Conservation (phyloP, 2,797 vertebrate species). For the Erithacus rubecula region DNA sequence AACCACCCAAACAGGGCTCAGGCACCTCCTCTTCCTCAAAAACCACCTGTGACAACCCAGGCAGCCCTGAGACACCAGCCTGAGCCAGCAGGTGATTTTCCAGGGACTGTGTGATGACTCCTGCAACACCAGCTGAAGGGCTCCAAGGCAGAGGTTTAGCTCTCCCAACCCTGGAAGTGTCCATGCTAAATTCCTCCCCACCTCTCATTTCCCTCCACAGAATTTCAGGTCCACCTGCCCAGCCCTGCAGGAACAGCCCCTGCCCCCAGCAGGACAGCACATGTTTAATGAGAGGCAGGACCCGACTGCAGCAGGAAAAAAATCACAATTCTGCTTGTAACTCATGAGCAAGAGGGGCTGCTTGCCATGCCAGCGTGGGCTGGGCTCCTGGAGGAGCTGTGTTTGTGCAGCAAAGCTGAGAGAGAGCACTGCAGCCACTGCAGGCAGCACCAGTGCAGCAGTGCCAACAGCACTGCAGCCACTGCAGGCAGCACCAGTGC, state of each 20-base stretch:
- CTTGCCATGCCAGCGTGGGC: not conserved
- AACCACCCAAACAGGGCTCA: not conserved
- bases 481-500: too few relatives aligned
- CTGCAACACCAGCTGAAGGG: not conserved
- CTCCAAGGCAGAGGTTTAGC: not conserved
- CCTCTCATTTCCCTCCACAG: not conserved
- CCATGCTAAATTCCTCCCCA: not conserved
- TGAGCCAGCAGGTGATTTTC: not conserved
- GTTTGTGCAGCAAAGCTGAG: not conserved
- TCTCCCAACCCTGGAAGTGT: not conserved
- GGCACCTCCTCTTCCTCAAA: not conserved
- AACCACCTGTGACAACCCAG: not conserved
- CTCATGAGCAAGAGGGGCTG: not conserved
- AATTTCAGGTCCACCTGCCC: not conserved
- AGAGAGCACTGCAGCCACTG: too few relatives aligned
- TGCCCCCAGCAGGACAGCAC: not conserved
- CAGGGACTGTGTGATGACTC: accelerated
- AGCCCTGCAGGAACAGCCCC: not conserved
- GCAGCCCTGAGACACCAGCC: accelerated
- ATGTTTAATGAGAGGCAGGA: not conserved
- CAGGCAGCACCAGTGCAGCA: too few relatives aligned
- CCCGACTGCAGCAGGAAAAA: not conserved
- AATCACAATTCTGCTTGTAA: not conserved
- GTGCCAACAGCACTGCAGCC: too few relatives aligned
- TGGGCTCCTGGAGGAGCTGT: not conserved